phyloP scores from a whole-genome alignment of 1,140 invertebrate genomes.

The Eufriesea mexicana region DNA sequence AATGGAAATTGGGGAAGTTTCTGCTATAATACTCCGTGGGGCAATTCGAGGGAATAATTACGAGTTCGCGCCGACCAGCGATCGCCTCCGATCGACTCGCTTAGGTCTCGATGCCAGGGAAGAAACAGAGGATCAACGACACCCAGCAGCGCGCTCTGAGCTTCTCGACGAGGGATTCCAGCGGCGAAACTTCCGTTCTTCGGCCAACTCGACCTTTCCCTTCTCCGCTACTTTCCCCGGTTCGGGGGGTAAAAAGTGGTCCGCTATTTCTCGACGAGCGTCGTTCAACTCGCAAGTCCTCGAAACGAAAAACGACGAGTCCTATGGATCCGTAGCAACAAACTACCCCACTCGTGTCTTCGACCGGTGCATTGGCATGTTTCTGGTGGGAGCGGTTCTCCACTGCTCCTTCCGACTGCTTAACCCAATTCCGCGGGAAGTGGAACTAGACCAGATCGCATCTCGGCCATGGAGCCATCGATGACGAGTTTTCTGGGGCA shows the following conservation, averaged over 20 bases:
- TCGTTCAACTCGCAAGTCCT: background rate
- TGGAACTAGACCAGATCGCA: constrained; percentile 2
- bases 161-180: background rate
- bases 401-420: background rate
- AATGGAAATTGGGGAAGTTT: constrained; percentile 4
- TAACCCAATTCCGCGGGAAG: constrained; percentile 25
- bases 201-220: background rate
- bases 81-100: background rate
- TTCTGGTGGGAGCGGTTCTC: background rate
- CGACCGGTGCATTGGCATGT: background rate
- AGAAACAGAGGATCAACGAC: background rate
- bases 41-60: background rate
- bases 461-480: background rate
- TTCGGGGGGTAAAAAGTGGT: background rate
- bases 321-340: background rate
- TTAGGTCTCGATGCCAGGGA: background rate
- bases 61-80: background rate
- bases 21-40: background rate
- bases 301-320: background rate
- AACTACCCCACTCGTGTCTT: constrained; percentile 3
- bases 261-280: background rate
- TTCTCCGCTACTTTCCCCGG: background rate
- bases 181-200: background rate
- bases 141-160: background rate
- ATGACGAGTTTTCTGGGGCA: background rate